Percentiles rank a stretch among this genome's conserved stretches.
These are phyloP conservation scores for Rhizomys pruinosus DNA, from an alignment of 2,113 vertebrate species.

Conservation along the genomic window DNA sequence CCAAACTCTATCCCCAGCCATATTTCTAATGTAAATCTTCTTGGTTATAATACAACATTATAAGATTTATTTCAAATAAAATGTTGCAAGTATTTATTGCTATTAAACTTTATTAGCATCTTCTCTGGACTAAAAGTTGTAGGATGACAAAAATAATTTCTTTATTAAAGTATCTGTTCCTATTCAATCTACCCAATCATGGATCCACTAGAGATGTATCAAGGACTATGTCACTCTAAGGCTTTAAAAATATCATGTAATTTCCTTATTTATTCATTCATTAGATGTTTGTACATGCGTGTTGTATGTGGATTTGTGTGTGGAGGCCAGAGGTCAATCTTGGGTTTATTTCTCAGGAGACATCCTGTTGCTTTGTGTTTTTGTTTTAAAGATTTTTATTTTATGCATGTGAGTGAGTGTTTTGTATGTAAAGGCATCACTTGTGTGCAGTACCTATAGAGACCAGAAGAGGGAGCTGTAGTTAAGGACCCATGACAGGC, in stretches of 20 bases:
- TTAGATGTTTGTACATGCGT: too few species aligned
- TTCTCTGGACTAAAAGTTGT: slow-evolving; percentile 33
- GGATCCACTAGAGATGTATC: neutral
- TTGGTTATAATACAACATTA: neutral
- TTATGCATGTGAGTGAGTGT: too few species aligned
- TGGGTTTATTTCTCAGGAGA: neutral
- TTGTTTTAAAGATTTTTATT: too few species aligned
- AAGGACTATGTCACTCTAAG: neutral
- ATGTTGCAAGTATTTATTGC: neutral
- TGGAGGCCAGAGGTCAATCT: neutral
- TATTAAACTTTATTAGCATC: neutral
- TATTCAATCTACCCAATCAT: neutral
- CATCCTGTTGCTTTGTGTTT: too few species aligned
- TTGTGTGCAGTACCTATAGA: too few species aligned
- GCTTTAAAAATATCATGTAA: neutral
- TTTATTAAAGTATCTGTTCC: neutral
- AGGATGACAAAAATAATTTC: slow-evolving; percentile 35
- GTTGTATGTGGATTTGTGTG: too few species aligned
- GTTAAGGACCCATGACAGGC: too few species aligned
- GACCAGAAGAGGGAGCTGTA: too few species aligned
- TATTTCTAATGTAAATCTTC: neutral
- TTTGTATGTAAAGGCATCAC: too few species aligned
- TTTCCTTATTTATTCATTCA: neutral
- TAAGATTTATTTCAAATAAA: slow-evolving; percentile 48
- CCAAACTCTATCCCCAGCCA: neutral